Percentiles rank a stretch among this genome's conserved stretches.
Conservation (phyloP, 2,888 invertebrate species). For the Pammene aurita region DNA sequence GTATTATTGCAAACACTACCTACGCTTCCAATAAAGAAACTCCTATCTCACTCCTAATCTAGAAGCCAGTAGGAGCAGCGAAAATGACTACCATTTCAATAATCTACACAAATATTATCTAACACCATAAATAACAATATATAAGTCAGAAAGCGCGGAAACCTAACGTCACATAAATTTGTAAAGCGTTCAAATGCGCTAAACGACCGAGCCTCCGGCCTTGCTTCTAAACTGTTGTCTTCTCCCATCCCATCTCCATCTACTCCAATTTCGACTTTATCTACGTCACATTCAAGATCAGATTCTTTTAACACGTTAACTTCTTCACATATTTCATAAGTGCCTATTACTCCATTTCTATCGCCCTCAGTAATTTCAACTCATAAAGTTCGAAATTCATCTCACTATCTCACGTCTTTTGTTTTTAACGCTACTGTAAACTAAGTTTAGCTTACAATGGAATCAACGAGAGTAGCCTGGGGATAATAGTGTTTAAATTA, state of each 20-base stretch:
- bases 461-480: slow-evolving; percentile 65
- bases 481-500: slow-evolving; percentile 65
- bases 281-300: slow-evolving; percentile 43
- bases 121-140: slow-evolving; percentile 55
- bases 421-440: slow-evolving; percentile 58
- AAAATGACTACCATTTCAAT: slow-evolving; percentile 44
- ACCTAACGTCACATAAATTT: slow-evolving; percentile 64
- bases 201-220: slow-evolving; percentile 61
- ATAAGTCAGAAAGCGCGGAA: slow-evolving; percentile 58
- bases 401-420: slow-evolving; percentile 50
- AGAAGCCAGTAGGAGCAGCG: slow-evolving; percentile 29
- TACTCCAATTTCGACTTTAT: background rate
- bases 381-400: slow-evolving; percentile 58
- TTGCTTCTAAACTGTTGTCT: slow-evolving; percentile 53
- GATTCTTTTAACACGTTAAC: slow-evolving; percentile 37
- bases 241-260: slow-evolving; percentile 45
- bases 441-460: slow-evolving; percentile 66
- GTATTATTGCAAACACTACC: slow-evolving; percentile 32
- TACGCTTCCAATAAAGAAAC: slow-evolving; percentile 39
- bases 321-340: slow-evolving; percentile 50
- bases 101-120: slow-evolving; percentile 44
- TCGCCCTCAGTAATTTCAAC: slow-evolving; percentile 51
- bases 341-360: slow-evolving; percentile 53
- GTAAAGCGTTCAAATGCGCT: slow-evolving; percentile 55
- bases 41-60: slow-evolving; percentile 36